phyloP scores from a whole-genome alignment of 2,113 vertebrate genomes.

The Tragelaphus strepsiceros region DNA sequence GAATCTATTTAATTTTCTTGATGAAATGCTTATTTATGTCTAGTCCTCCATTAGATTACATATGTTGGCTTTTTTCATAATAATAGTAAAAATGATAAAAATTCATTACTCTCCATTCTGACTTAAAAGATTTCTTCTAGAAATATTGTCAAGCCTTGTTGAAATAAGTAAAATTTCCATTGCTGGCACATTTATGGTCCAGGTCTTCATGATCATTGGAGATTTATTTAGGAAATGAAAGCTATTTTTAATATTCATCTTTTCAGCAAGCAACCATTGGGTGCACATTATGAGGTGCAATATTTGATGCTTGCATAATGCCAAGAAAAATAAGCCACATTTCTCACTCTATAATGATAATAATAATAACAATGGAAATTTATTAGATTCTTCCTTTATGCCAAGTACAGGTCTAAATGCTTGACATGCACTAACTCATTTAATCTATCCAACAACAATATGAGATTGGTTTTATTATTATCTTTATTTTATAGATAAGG shows the following conservation, averaged over 20 bases:
- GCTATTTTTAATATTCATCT: background rate
- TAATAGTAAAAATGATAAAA: background rate
- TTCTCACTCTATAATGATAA: background rate
- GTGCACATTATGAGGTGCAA: background rate
- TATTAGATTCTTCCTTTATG: background rate
- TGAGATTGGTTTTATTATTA: background rate
- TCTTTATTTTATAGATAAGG: background rate
- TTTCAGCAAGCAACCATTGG: background rate
- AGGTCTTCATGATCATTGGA: background rate
- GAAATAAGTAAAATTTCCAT: background rate
- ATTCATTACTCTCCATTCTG: background rate
- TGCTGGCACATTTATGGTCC: background rate
- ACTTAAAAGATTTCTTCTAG: background rate
- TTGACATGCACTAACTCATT: background rate
- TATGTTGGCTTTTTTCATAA: background rate
- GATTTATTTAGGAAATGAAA: background rate
- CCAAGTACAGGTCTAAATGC: background rate
- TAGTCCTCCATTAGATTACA: conserved; percentile 18
- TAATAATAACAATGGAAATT: background rate
- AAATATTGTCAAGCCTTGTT: background rate
- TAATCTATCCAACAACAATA: background rate
- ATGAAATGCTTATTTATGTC: conserved; percentile 52
- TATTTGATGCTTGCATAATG: background rate
- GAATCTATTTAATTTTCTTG: conserved; percentile 55
- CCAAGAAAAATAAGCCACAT: background rate